Evolutionary conservation across 37 sponge, comb jelly and placozoan genomes (phyloP).

Genomic region (Chondrosia reniformis): DNA sequence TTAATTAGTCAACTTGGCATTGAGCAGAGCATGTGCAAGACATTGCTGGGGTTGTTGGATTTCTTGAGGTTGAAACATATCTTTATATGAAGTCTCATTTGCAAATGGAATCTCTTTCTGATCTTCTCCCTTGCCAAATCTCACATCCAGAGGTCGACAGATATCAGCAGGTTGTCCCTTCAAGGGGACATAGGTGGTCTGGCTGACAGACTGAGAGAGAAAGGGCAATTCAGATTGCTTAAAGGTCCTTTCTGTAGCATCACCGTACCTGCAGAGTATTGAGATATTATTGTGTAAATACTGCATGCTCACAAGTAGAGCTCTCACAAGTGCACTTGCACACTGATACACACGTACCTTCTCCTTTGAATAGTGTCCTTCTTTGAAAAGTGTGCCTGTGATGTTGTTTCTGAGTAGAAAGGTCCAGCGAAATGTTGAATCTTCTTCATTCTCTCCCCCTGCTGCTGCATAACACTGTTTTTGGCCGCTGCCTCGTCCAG

Average conservation of each 20-base stretch:
- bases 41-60: not conserved
- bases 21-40: slow-evolving; percentile 1
- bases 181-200: not conserved
- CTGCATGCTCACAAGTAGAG: not conserved
- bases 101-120: not conserved
- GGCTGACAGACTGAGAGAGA: not conserved
- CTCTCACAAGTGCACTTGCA: not conserved
- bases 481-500: not conserved
- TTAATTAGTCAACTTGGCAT: too few species aligned
- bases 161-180: not conserved
- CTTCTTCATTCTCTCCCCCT: not conserved
- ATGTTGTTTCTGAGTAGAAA: not conserved
- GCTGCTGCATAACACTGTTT: not conserved
- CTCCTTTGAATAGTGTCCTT: not conserved
- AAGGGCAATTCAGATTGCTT: not conserved
- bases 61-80: not conserved
- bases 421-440: not conserved
- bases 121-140: not conserved
- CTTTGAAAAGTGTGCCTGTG: not conserved
- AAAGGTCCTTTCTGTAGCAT: not conserved
- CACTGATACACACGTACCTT: not conserved
- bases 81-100: not conserved
- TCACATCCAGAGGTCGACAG: slow-evolving; percentile 1
- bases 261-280: not conserved
- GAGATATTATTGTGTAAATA: not conserved